Percentiles rank a stretch among this genome's conserved stretches.
These are phyloP conservation scores for Cenopis cana DNA, from an alignment of 2,888 invertebrate species.

Conservation along the genomic window DNA sequence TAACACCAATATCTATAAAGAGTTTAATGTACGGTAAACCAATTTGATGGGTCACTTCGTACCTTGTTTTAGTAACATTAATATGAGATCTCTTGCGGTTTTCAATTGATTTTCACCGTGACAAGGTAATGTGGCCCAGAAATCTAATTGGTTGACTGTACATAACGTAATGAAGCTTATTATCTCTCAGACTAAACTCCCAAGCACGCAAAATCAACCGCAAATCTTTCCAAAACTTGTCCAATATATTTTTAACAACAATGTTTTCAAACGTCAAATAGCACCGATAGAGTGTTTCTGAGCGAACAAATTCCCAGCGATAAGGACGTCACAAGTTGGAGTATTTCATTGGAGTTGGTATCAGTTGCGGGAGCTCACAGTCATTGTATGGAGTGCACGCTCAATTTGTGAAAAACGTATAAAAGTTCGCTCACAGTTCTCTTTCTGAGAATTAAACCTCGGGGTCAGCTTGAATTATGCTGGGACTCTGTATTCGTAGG, in stretches of 20 bases:
- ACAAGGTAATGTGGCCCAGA: too few relatives aligned
- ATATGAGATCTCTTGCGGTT: too few relatives aligned
- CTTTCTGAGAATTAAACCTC: slow-evolving; percentile 21
- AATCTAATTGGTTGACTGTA: too few relatives aligned
- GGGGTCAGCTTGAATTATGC: slow-evolving; percentile 28
- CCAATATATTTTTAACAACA: slow-evolving; percentile 52
- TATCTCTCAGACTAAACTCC: slow-evolving; percentile 2
- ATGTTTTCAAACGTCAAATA: slow-evolving; percentile 70
- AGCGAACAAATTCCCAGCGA: slow-evolving; percentile 69
- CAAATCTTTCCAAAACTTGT: slow-evolving; percentile 35
- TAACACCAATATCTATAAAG: too few relatives aligned
- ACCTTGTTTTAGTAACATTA: too few relatives aligned
- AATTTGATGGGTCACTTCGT: too few relatives aligned
- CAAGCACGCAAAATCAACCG: slow-evolving; percentile 22
- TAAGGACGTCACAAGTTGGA: slow-evolving; percentile 68
- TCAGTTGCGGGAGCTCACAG: slow-evolving; percentile 60
- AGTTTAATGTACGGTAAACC: too few relatives aligned
- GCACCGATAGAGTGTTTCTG: slow-evolving; percentile 68
- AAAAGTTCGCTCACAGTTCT: slow-evolving; percentile 39
- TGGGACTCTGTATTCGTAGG: neutral
- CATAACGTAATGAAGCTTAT: neutral
- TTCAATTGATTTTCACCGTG: too few relatives aligned
- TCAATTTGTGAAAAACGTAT: slow-evolving; percentile 42
- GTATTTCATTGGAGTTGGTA: slow-evolving; percentile 78
- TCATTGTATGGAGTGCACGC: slow-evolving; percentile 44